Conservation (phyloP, 2,888 invertebrate genomes). For the Amphiduros pacificus region DNA sequence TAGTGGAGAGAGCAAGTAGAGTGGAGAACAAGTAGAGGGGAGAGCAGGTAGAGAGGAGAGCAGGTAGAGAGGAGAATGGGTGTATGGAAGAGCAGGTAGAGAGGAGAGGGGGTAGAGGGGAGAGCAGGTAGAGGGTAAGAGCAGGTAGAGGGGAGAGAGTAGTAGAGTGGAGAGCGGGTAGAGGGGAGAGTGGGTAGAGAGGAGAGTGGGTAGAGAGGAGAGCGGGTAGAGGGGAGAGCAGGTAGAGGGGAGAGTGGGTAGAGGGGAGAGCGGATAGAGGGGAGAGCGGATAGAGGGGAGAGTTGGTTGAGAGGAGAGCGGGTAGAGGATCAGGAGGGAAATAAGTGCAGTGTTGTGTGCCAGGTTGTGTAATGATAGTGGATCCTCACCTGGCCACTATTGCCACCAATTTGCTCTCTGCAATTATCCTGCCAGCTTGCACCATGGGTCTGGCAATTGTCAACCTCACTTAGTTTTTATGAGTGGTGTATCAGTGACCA, state of each 20-base stretch:
- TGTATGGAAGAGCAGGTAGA: not conserved
- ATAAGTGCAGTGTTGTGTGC: too few relatives aligned
- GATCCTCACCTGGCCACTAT: too few relatives aligned
- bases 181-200: not conserved
- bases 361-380: too few relatives aligned
- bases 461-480: too few relatives aligned
- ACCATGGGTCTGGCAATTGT: too few relatives aligned
- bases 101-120: not conserved
- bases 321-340: too few relatives aligned
- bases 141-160: not conserved
- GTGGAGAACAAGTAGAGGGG: not conserved
- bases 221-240: not conserved
- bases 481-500: too few relatives aligned
- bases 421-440: too few relatives aligned
- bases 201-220: not conserved
- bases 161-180: not conserved
- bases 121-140: not conserved
- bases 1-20: not conserved
- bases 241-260: not conserved
- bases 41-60: not conserved
- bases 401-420: too few relatives aligned
- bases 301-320: not conserved
- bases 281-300: not conserved
- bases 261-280: not conserved
- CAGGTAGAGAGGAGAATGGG: not conserved